Conservation (phyloP, 1,140 invertebrate species). For the Nymphalis io region DNA sequence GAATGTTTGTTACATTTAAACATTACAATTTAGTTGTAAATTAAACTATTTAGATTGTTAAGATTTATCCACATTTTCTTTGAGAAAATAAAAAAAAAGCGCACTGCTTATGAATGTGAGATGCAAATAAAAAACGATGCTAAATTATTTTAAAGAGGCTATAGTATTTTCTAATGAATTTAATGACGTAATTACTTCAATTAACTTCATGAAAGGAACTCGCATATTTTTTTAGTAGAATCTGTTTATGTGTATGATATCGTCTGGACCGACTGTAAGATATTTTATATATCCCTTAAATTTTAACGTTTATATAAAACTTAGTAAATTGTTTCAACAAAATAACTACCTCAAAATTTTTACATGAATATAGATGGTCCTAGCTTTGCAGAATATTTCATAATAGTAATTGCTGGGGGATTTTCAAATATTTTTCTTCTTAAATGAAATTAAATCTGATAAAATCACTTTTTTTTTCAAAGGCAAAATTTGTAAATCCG, state of each 20-base stretch:
- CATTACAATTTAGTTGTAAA: slow-evolving; percentile 32
- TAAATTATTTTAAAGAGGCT: slow-evolving; percentile 30
- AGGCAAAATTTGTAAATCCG: background rate
- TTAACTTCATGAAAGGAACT: background rate
- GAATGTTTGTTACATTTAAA: slow-evolving; percentile 20
- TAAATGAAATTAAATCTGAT: background rate
- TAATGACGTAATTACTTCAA: slow-evolving; percentile 13
- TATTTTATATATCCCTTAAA: slow-evolving; percentile 16
- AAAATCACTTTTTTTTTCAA: background rate
- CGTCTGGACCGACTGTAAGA: slow-evolving; percentile 20
- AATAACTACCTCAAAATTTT: slow-evolving; percentile 54
- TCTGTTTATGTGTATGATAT: slow-evolving; percentile 1
- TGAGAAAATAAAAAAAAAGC: slow-evolving; percentile 3
- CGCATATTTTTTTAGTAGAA: background rate
- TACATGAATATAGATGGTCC: slow-evolving; percentile 30
- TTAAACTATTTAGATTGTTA: slow-evolving; percentile 18
- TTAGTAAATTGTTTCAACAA: slow-evolving; percentile 39
- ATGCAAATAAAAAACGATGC: slow-evolving; percentile 19
- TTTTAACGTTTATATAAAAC: slow-evolving; percentile 12
- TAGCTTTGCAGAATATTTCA: slow-evolving; percentile 30
- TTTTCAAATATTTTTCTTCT: background rate
- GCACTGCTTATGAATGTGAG: slow-evolving; percentile 12
- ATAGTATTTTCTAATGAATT: slow-evolving; percentile 30
- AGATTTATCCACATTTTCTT: slow-evolving; percentile 20
- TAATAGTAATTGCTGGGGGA: background rate